phyloP scores from a whole-genome alignment of 2,888 invertebrate species.

The Tholera decimalis region DNA sequence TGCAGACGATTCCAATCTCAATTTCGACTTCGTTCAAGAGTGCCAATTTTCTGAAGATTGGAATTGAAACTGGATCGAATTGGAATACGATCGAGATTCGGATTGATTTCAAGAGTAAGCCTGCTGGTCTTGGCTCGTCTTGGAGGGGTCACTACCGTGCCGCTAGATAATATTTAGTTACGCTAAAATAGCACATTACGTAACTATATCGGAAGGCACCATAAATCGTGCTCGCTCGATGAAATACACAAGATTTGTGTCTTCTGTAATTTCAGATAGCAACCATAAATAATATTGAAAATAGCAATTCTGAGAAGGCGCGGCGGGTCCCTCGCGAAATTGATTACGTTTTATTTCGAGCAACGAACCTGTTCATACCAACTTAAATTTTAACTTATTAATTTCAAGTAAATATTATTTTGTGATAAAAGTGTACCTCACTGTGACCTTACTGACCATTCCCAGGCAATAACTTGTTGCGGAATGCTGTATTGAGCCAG shows the following conservation, averaged over 20 bases:
- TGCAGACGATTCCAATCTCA: too few relatives aligned
- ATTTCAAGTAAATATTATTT: neutral
- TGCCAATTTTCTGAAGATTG: too few relatives aligned
- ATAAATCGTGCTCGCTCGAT: conserved; percentile 6
- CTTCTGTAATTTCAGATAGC: conserved; percentile 18
- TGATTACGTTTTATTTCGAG: conserved; percentile 1
- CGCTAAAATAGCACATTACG: neutral
- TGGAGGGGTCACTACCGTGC: too few relatives aligned
- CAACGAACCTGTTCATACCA: neutral
- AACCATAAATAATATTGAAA: conserved; percentile 13
- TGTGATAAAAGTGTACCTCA: too few relatives aligned
- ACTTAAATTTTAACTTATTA: neutral
- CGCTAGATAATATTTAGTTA: conserved; percentile 3
- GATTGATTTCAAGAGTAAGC: too few relatives aligned
- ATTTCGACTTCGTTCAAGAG: too few relatives aligned
- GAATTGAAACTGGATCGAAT: too few relatives aligned
- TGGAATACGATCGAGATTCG: too few relatives aligned
- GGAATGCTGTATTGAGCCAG: too few relatives aligned
- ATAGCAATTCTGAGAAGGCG: conserved; percentile 3
- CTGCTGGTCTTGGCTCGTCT: too few relatives aligned
- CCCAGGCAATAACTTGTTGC: too few relatives aligned
- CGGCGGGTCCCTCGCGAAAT: neutral
- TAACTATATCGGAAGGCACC: neutral
- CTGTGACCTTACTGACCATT: too few relatives aligned
- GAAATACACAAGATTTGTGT: conserved; percentile 18